Percentiles rank a stretch among this genome's conserved stretches.
These are phyloP conservation scores for Peromyscus polionotus DNA, from an alignment of 2,113 vertebrate genomes.

Conservation along the genomic window DNA sequence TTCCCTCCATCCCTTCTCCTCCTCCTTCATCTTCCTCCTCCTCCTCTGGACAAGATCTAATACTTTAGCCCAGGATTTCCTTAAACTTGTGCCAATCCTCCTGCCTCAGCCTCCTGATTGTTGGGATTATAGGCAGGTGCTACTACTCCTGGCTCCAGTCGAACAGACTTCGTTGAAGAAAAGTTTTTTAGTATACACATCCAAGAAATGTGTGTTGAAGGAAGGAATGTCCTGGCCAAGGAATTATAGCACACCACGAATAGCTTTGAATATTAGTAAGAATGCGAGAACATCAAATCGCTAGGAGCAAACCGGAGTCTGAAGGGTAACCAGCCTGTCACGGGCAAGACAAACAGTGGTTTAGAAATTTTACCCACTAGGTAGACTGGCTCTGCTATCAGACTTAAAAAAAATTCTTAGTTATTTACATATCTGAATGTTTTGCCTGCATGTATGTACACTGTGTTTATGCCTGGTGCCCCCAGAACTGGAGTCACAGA, in stretches of 20 bases:
- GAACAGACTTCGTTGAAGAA: neutral
- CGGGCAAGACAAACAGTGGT: neutral
- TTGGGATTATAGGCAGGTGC: neutral
- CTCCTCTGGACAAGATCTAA: neutral
- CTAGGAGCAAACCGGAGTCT: neutral
- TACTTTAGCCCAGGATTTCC: neutral
- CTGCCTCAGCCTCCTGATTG: neutral
- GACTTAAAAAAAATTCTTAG: neutral
- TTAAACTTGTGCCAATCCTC: neutral
- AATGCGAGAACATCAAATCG: neutral
- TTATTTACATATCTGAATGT: neutral
- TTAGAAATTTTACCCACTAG: neutral
- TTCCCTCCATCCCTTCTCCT: neutral
- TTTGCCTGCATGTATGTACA: neutral
- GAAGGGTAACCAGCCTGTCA: neutral
- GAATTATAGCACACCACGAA: neutral
- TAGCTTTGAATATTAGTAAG: neutral
- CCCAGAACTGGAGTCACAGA: neutral
- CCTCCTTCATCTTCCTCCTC: too few species aligned
- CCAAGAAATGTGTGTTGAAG: neutral
- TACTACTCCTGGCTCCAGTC: neutral
- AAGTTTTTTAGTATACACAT: conserved; percentile 15
- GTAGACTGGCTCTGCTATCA: neutral
- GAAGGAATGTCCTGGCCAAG: neutral
- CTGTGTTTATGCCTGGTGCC: neutral